phyloP scores from a whole-genome alignment of 2,797 vertebrate genomes.

The Centroberyx gerrardi region DNA sequence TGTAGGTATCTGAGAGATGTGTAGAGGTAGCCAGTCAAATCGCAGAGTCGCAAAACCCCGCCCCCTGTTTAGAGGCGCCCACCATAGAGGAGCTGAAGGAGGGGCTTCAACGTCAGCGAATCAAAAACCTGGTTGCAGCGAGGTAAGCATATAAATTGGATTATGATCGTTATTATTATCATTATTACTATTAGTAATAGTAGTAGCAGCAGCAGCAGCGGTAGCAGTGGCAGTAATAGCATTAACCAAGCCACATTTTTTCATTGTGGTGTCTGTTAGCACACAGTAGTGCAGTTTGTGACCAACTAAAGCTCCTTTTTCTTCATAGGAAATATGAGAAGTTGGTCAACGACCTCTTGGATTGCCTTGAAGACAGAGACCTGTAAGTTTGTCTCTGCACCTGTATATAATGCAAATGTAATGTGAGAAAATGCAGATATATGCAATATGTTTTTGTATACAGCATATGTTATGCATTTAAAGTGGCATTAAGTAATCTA shows the following conservation, averaged over 20 bases:
- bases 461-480: background rate
- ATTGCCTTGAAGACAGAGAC: constrained; percentile 94
- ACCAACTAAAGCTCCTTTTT: constrained; percentile 14
- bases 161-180: background rate
- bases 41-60: constrained; percentile 80
- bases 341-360: constrained; percentile 92
- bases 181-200: background rate
- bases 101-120: constrained; percentile 90
- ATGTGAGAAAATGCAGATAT: background rate
- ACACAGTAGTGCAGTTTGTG: background rate
- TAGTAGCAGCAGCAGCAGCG: too few relatives aligned
- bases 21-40: constrained; percentile 86
- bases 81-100: constrained; percentile 87
- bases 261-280: too few relatives aligned
- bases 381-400: constrained; percentile 86
- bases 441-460: background rate
- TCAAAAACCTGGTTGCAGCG: constrained; percentile 90
- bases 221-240: background rate
- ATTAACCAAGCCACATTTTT: too few relatives aligned
- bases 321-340: constrained; percentile 93
- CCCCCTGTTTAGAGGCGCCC: constrained; percentile 74
- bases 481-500: too few relatives aligned
- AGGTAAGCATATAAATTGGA: constrained; percentile 77
- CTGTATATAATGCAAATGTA: background rate
- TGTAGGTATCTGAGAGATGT: constrained; percentile 90